phyloP scores from a whole-genome alignment of 30 jellyfish, hydroid and myxozoan species.

The Chironex yamaguchii region DNA sequence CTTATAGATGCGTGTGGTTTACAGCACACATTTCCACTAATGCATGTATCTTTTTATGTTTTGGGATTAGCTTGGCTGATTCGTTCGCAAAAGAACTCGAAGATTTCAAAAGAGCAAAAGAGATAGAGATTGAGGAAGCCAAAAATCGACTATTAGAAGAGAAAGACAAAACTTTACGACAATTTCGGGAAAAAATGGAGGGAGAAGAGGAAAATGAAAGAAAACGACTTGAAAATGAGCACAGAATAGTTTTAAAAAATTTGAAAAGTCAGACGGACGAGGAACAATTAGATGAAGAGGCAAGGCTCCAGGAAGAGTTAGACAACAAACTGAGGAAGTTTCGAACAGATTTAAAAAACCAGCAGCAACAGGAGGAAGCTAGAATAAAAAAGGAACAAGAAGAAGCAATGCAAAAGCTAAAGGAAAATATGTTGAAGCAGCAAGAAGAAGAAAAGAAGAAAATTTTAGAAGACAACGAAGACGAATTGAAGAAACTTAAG shows the following conservation, averaged over 20 bases:
- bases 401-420: slow-evolving; percentile 21
- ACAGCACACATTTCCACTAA: neutral
- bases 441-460: slow-evolving; percentile 26
- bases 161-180: slow-evolving; percentile 45
- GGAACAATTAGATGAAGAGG: slow-evolving; percentile 72
- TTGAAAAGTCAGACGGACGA: slow-evolving; percentile 67
- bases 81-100: slow-evolving; percentile 30
- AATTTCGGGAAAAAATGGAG: slow-evolving; percentile 33
- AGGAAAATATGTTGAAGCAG: slow-evolving; percentile 7
- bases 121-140: slow-evolving; percentile 37
- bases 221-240: slow-evolving; percentile 52
- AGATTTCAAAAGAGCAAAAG: slow-evolving; percentile 18
- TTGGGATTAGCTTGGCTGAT: slow-evolving; percentile 21
- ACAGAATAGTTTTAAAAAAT: slow-evolving; percentile 55
- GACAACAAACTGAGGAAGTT: slow-evolving; percentile 57
- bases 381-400: slow-evolving; percentile 38
- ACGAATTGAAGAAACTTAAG: slow-evolving; percentile 35
- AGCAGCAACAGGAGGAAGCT: slow-evolving; percentile 39
- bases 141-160: neutral
- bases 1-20: neutral
- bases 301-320: slow-evolving; percentile 71
- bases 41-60: neutral
- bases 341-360: slow-evolving; percentile 44
- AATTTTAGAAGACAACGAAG: slow-evolving; percentile 26
- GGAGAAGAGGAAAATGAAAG: slow-evolving; percentile 72